Conservation (phyloP, 1,140 invertebrate genomes). For the Calliphora vicina region DNA sequence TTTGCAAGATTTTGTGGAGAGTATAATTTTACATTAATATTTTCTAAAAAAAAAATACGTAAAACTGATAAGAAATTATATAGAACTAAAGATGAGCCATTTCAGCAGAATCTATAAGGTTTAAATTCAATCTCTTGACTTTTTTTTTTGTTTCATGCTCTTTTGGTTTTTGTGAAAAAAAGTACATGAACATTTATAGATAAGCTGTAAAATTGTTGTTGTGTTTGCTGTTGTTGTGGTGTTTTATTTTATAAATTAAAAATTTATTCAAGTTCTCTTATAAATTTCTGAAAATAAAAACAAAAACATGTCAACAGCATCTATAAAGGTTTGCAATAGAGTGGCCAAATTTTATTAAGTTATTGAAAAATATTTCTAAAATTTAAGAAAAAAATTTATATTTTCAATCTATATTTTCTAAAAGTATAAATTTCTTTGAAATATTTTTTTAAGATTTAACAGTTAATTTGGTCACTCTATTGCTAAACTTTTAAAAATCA, state of each 20-base stretch:
- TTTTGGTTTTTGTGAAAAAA: background rate
- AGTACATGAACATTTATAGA: background rate
- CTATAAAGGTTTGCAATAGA: background rate
- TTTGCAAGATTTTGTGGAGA: background rate
- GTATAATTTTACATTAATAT: background rate
- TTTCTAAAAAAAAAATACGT: background rate
- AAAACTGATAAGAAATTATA: background rate
- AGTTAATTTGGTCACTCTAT: no score
- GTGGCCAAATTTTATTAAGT: no score
- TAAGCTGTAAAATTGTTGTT: background rate
- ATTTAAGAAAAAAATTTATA: no score
- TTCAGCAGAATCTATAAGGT: no score
- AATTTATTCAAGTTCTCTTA: background rate
- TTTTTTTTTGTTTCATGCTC: no score
- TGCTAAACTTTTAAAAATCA: no score
- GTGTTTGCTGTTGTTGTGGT: background rate
- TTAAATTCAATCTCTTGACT: no score
- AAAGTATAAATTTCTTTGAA: no score
- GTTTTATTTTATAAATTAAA: no score
- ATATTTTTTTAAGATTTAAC: no score
- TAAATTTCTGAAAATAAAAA: background rate
- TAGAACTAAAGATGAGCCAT: background rate
- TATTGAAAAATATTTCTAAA: no score
- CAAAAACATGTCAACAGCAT: background rate
- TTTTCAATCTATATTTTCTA: no score